These are phyloP conservation scores for Dinoponera quadriceps DNA, from an alignment of 1,140 invertebrate species.

Conservation along the genomic window DNA sequence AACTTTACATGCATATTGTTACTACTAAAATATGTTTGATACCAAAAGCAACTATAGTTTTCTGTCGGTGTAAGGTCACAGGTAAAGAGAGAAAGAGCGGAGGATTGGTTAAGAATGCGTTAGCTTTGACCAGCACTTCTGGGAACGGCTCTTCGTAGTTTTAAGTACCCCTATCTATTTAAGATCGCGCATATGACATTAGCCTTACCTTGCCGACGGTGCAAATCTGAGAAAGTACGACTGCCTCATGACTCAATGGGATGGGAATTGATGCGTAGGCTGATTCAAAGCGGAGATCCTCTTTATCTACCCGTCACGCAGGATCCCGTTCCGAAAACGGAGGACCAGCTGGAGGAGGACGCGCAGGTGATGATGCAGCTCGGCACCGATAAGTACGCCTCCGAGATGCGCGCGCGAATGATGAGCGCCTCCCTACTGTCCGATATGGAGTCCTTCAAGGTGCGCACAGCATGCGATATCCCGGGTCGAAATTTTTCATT, in stretches of 20 bases:
- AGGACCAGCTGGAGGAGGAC: constrained; percentile 98
- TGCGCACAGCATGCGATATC: constrained; percentile 77
- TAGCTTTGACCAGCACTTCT: too few relatives aligned
- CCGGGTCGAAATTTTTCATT: too few relatives aligned
- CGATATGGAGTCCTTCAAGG: constrained; percentile 99
- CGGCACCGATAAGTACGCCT: constrained; percentile 93
- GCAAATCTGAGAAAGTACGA: constrained; percentile 8
- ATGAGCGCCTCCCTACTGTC: constrained; percentile 98
- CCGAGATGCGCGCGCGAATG: constrained; percentile 94
- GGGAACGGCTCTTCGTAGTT: background rate
- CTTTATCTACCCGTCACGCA: constrained; percentile 96
- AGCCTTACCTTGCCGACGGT: background rate
- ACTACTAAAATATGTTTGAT: background rate
- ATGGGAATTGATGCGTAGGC: constrained; percentile 63
- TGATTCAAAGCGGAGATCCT: constrained; percentile 89
- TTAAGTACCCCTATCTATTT: background rate
- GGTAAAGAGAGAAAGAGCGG: too few relatives aligned
- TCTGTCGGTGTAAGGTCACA: too few relatives aligned
- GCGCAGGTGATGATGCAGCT: constrained; percentile 95
- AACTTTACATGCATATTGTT: background rate
- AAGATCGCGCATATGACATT: background rate
- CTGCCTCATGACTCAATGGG: constrained; percentile 14
- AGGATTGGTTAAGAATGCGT: too few relatives aligned
- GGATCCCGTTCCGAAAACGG: constrained; percentile 98
- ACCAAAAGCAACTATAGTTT: too few relatives aligned